Evolutionary conservation across 1,140 invertebrate genomes (phyloP), one percentile per base, ranked within the genome.

Genomic region (Coboldia fuscipes): DNA sequence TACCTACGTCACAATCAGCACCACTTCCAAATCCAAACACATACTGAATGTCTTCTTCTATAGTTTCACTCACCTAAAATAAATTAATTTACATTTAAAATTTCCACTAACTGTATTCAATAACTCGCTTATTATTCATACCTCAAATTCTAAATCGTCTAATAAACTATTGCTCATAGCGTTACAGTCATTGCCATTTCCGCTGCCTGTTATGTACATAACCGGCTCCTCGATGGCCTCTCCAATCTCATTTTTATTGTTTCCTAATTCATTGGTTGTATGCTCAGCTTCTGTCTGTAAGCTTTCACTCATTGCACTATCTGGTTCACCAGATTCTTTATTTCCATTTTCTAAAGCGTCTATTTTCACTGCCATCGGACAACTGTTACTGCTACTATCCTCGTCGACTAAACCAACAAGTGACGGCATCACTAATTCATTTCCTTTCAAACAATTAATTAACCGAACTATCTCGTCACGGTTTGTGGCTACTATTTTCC

Each of bases 401-500:
- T 76, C 74, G 54, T 75, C 73, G 3, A 58, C 49, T 12, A 61
- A 55, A 38, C 66, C 62, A 24, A 62, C 51, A 24, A 62, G 60
- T 12, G 59, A 57, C 36, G 61, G 62, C 14, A 61, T 46, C 3
- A 64, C 57, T 36, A 70, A 63, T 45, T 76, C 72, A 22, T 73
- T 71, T 44, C 67, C 65, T 29, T 72, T 70, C 19, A 88, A 56
- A 36, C 72, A 64, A 19, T 58, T 59, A 45, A 89, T 83, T 7
- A 88, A 60, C 45, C 66, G 63, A 14, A 74, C 70, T 37, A 88
- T 57, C 41, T 77, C 75, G 39, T 79, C 72, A 33, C 76, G 58
- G 50, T 75, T 75, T 74, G 72, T 83, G 39, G 86, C 89, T 40
- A 94, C 75, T 24, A 96, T 61, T 50, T 82, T 72, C 89, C 89